These are phyloP conservation scores for Mimumesa dahlbomi DNA, from an alignment of 2,888 invertebrate genomes.

Conservation along the genomic window DNA sequence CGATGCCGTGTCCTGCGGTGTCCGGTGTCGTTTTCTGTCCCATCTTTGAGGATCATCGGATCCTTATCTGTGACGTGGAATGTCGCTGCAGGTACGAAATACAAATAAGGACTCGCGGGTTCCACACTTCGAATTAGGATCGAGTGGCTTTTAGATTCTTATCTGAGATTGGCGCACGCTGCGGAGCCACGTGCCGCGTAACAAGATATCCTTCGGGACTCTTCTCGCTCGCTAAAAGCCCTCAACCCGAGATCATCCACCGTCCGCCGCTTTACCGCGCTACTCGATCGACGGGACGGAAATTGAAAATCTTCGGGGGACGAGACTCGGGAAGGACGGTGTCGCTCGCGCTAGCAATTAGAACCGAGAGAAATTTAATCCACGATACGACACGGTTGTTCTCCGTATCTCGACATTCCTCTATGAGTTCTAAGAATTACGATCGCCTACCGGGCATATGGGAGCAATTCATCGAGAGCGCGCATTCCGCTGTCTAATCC, in stretches of 20 bases:
- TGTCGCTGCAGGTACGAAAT: constrained; percentile 69
- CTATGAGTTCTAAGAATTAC: constrained; percentile 47
- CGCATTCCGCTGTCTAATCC: constrained; percentile 79
- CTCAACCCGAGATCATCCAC: neutral
- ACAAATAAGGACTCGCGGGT: constrained; percentile 72
- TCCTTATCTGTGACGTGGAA: constrained; percentile 66
- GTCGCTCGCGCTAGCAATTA: constrained; percentile 38
- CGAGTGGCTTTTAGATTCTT: constrained; percentile 70
- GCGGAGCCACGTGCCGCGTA: constrained; percentile 55
- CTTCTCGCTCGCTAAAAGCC: neutral
- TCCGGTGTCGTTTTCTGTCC: constrained; percentile 41
- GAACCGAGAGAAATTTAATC: constrained; percentile 27
- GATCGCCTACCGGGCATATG: constrained; percentile 40
- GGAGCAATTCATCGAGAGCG: constrained; percentile 74
- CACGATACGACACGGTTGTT: constrained; percentile 13
- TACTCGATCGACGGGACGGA: neutral
- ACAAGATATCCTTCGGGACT: constrained; percentile 20
- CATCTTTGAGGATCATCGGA: constrained; percentile 50
- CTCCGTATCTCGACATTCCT: constrained; percentile 43
- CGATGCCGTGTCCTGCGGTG: constrained; percentile 37
- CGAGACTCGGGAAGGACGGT: too few relatives aligned
- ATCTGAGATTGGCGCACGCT: constrained; percentile 63
- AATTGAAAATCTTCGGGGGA: neutral
- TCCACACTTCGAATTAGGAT: constrained; percentile 74
- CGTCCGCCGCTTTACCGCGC: neutral